These are phyloP conservation scores for Aurelia sp. DNA, from an alignment of 30 jellyfish, hydroid and myxozoan genomes.

Conservation along the genomic window DNA sequence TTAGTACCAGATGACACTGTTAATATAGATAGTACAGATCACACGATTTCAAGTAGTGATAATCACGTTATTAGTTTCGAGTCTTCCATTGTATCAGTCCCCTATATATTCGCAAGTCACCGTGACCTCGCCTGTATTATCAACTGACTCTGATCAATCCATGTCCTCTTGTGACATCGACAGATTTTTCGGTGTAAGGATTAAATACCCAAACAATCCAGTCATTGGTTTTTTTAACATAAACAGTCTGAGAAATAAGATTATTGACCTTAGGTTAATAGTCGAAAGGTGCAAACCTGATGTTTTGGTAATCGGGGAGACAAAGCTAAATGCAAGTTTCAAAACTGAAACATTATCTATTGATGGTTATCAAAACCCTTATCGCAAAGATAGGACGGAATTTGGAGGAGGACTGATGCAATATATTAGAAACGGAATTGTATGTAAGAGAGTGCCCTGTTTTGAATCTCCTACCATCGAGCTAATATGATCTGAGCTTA, in stretches of 20 bases:
- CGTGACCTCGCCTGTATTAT: no score
- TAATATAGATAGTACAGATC: no score
- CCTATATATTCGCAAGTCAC: no score
- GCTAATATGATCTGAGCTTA: slow-evolving; percentile 25
- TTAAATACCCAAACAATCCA: slow-evolving; percentile 17
- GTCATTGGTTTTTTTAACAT: slow-evolving; percentile 5
- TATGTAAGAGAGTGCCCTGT: slow-evolving; percentile 9
- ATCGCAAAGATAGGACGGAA: slow-evolving; percentile 27
- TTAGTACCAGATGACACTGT: no score
- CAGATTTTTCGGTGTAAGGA: not conserved
- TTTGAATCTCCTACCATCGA: slow-evolving; percentile 2
- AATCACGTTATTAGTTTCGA: no score
- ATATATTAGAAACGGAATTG: slow-evolving; percentile 24
- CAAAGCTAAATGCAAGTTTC: slow-evolving; percentile 18
- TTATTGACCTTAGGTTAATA: slow-evolving; percentile 18
- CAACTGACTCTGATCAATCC: not conserved
- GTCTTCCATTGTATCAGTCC: no score
- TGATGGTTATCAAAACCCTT: slow-evolving; percentile 22
- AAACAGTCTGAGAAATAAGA: slow-evolving; percentile 20
- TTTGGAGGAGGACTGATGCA: slow-evolving; percentile 47
- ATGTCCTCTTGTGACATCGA: slow-evolving; percentile 11
- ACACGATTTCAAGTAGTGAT: no score
- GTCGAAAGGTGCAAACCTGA: slow-evolving; percentile 28
- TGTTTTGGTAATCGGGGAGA: slow-evolving; percentile 14
- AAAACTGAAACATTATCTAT: not conserved